Evolutionary conservation across 2,113 vertebrate genomes (phyloP).

Genomic region (Clarias batrachus): DNA sequence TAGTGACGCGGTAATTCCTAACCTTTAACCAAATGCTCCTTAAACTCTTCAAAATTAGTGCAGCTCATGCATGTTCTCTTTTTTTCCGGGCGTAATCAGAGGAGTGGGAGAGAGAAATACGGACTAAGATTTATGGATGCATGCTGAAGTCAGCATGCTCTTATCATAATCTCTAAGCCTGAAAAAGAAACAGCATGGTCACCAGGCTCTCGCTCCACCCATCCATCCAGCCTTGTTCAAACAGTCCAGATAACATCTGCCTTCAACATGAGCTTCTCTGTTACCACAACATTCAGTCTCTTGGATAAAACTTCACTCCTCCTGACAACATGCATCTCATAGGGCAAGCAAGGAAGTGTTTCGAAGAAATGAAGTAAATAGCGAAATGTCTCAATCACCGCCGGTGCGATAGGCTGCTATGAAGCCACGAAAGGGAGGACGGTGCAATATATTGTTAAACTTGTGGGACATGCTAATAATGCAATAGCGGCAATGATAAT

Average conservation of each 20-base stretch:
- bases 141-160: slow-evolving; percentile 37
- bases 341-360: no score
- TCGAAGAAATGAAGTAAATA: neutral
- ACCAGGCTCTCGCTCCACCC: slow-evolving; percentile 29
- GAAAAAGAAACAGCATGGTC: slow-evolving; percentile 35
- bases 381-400: no score
- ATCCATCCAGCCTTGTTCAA: slow-evolving; percentile 38
- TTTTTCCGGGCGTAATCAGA: neutral
- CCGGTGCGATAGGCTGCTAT: neutral
- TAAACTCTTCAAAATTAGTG: neutral
- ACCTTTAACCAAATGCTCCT: neutral
- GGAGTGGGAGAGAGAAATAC: neutral
- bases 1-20: neutral
- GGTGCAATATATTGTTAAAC: neutral
- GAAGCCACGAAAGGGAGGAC: neutral
- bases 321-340: neutral
- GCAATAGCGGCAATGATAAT: neutral
- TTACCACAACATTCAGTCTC: slow-evolving; percentile 28
- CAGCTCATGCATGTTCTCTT: neutral
- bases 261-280: slow-evolving; percentile 34
- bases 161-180: slow-evolving; percentile 41
- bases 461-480: neutral
- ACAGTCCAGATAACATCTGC: slow-evolving; percentile 31
- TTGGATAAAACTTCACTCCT: slow-evolving; percentile 13
- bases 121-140: slow-evolving; percentile 8